Evolutionary conservation across 2,797 vertebrate genomes (phyloP), one percentile per base, ranked within the genome.

Genomic region (Lepilemur ruficaudatus): DNA sequence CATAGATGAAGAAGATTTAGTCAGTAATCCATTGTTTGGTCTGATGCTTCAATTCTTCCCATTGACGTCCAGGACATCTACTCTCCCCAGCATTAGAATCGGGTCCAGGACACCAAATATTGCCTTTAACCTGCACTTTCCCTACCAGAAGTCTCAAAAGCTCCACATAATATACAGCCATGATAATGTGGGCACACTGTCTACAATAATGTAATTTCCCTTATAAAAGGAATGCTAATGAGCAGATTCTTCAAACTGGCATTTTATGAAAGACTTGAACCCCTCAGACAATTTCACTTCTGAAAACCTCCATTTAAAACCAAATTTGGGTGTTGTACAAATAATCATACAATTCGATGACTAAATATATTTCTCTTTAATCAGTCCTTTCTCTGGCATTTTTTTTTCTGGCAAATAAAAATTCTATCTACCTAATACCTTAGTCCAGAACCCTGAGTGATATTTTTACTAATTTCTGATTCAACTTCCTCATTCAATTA

Each of bases 301-400:
- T 69, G 73, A 65, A 70, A 93, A 85, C 67, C 5, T 0, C 7
- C 15, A 82, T 52, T 70, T 78, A 72, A 94, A 89, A 92, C 41
- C 0, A 46, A 4, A 14, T 50, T 86, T 17, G 20, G 22, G 3
- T 35, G 20, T 46, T 15, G 2, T 14, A 12, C 4, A 96, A 35
- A 92, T 65, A 87, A 63, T 28, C 61, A 30, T 70, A 30, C 9
- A 50, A 52, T 89, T 61, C 75, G 57, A 61, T 88, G 92, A 75
- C 25, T n/a, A 90, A 91, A 80, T 69, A 50, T 28, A n/a, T 38
- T 93, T 88, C 41, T 92, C 81, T 83, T 70, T 91, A 41, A 76
- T 63, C 9, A 65, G 18, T 84, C 23, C 12, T 84, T 50, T 83
- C 28, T 81, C 63, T 93, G 14, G 4, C 43, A 85, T 72, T 28